Evolutionary conservation across 1,140 invertebrate species (phyloP), one percentile per base, ranked within the genome.

Genomic region (Cotesia vestalis): DNA sequence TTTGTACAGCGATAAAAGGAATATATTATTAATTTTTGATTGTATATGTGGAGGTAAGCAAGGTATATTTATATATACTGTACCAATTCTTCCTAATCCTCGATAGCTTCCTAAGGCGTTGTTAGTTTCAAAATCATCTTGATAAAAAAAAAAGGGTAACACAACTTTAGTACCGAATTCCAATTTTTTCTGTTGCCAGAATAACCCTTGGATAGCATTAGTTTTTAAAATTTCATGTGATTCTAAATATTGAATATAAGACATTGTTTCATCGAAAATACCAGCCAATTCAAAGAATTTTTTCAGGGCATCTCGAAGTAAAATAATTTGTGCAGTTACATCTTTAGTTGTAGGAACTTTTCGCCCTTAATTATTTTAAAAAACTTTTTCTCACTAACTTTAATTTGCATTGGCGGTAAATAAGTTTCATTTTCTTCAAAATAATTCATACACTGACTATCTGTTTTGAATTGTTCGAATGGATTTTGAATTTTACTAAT

Each of bases 71-170:
- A 59, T 20, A 59, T 59, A 59, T 59, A 59, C 20, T 59, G 55
- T 55, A 55, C 52, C 52, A 1, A 55, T n/a, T 12, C 4, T 55
- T 12, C 52, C 52, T 55, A 55, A 3, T 55, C 52, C 52, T 55
- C 52, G 52, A 55, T 55, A 4, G 12, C 52, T 55, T 12, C 77
- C 80, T 40, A 81, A 66, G n/a, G 72, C 66, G 72, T 81, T 81
- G n/a, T 75, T 72, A 38, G 69, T 76, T 67, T 78, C 76, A 59
- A 64, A 71, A 60, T 72, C 71, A 57, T 72, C 71, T n/a, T 64
- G 55, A 67, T 73, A 70, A 51, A 70, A 27, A 14, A 61, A 17
- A 3, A 70, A 40, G 4, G 69, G 69, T 8, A 70, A 27, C 35
- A 61, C 35, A 46, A 70, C 61, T 27, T 62, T 61, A 27, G 38